Percentiles rank a stretch among this genome's conserved stretches.
phyloP scores from a whole-genome alignment of 2,797 vertebrate genomes.

The Acipenser transmontanus region DNA sequence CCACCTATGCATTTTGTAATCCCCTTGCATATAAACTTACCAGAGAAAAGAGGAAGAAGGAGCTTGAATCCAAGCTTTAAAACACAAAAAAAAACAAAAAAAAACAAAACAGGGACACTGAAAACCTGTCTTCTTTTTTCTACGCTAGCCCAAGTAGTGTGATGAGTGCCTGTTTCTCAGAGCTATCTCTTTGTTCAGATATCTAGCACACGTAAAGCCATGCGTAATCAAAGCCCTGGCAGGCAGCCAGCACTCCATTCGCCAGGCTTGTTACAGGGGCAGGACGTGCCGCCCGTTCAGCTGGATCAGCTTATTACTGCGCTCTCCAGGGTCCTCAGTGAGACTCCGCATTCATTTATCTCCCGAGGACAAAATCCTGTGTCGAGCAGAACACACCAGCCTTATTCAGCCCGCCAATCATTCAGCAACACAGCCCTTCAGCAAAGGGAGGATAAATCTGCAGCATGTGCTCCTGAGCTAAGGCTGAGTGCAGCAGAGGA shows the following conservation, averaged over 20 bases:
- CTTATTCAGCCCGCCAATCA: too few species aligned
- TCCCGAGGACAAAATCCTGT: background rate
- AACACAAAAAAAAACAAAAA: background rate
- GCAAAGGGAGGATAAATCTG: too few species aligned
- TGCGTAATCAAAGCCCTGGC: conserved; percentile 44
- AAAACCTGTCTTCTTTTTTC: background rate
- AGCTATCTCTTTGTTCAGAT: conserved; percentile 44
- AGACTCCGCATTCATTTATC: background rate
- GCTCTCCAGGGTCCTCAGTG: conserved; percentile 5
- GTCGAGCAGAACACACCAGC: background rate
- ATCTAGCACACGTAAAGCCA: conserved; percentile 44
- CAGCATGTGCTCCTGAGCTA: too few species aligned
- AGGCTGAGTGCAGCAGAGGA: too few species aligned
- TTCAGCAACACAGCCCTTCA: too few species aligned
- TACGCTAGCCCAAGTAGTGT: conserved; percentile 13
- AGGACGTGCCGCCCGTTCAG: conserved; percentile 44
- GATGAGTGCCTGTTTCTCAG: conserved; percentile 25
- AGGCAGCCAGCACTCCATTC: conserved; percentile 46
- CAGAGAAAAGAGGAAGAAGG: background rate
- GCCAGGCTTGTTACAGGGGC: conserved; percentile 37
- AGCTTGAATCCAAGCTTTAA: conserved; percentile 1
- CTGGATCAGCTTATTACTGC: conserved; percentile 28
- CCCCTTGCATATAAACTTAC: background rate
- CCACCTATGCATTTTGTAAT: background rate
- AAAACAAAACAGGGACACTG: background rate